Conservation (phyloP, 1,140 invertebrate genomes). For the Aphelenchoides besseyi region DNA sequence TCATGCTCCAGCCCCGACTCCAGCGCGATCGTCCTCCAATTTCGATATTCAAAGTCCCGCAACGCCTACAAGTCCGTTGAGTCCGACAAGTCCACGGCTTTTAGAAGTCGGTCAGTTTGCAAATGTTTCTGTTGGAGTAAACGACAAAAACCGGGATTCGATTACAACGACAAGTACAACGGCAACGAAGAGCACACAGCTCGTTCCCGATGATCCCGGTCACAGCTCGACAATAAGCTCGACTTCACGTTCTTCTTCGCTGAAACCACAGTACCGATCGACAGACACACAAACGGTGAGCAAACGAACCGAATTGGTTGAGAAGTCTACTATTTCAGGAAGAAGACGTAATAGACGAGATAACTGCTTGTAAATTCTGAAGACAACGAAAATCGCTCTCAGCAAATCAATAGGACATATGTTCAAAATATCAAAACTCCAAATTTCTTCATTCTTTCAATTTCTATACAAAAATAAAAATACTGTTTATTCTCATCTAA, state of each 20-base stretch:
- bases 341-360: no score
- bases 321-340: no score
- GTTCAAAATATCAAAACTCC: no score
- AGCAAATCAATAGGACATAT: no score
- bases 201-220: neutral
- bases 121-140: neutral
- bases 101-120: neutral
- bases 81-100: neutral
- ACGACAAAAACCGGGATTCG: neutral
- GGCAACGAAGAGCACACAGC: neutral
- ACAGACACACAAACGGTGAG: neutral
- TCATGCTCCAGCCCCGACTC: neutral
- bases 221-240: neutral
- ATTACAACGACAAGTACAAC: neutral
- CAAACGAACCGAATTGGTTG: slow-evolving; percentile 3
- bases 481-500: no score
- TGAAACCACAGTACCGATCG: neutral
- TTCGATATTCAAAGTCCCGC: neutral
- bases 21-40: neutral
- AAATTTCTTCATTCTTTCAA: no score
- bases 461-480: no score
- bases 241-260: neutral
- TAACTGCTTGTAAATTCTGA: no score
- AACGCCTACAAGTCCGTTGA: neutral
- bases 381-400: no score